A percentile compares a stretch with the other conserved stretches of the same genome.
Evolutionary conservation across 2,888 invertebrate species (phyloP).

Genomic region (Lochmaea crataegi): DNA sequence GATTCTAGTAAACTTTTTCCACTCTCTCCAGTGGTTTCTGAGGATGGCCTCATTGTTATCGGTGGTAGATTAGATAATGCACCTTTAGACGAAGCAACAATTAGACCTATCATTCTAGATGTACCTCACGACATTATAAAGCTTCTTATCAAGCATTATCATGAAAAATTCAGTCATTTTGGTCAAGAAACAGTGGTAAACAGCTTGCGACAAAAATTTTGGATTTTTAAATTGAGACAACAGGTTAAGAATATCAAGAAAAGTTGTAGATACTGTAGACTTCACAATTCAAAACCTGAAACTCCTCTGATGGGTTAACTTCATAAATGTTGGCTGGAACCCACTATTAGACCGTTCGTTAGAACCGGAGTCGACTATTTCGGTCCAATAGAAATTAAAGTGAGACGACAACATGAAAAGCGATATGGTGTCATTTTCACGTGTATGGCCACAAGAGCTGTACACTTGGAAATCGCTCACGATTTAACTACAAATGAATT

Average conservation of each 20-base stretch:
- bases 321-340: constrained; percentile 21
- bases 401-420: constrained; percentile 13
- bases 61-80: no score
- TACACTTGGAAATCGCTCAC: constrained; percentile 30
- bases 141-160: constrained; percentile 31
- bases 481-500: constrained; percentile 22
- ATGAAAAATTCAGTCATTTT: constrained; percentile 31
- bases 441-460: constrained; percentile 22
- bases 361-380: constrained; percentile 36
- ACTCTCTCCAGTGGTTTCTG: no score
- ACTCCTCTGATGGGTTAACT: constrained; percentile 31
- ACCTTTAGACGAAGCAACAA: no score
- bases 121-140: constrained; percentile 19
- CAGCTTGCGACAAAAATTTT: constrained; percentile 24
- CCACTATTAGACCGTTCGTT: constrained; percentile 31
- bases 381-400: constrained; percentile 20
- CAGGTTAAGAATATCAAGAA: constrained; percentile 24
- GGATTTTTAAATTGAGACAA: constrained; percentile 21
- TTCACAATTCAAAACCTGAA: constrained; percentile 15
- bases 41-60: no score
- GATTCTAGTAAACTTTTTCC: no score
- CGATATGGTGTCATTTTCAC: constrained; percentile 26
- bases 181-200: constrained; percentile 27
- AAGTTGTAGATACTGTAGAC: constrained; percentile 29
- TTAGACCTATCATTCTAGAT: no score